Conservation (phyloP, 2,797 vertebrate species). For the Gymnoscopelus braueri region DNA sequence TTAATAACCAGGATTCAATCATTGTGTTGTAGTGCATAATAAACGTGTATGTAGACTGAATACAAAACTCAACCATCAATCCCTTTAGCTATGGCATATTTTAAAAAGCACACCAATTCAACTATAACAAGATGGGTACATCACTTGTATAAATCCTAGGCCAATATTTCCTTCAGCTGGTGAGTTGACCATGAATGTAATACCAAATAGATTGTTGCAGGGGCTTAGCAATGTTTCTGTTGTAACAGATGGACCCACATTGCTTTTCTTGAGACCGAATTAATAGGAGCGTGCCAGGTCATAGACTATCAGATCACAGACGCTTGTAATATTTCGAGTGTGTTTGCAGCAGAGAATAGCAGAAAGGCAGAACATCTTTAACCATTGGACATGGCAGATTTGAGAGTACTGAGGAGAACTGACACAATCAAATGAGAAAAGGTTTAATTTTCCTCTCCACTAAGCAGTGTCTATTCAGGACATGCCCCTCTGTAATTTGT, state of each 20-base stretch:
- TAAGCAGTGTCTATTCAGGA: constrained; percentile 20
- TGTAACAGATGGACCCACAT: constrained; percentile 25
- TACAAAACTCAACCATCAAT: constrained; percentile 23
- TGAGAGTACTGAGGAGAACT: constrained; percentile 47
- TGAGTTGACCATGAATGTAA: constrained; percentile 45
- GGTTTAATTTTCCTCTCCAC: not conserved
- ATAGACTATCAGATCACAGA: constrained; percentile 59
- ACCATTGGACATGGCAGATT: constrained; percentile 62
- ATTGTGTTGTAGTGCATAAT: constrained; percentile 44
- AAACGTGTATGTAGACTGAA: constrained; percentile 60
- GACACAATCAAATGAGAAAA: constrained; percentile 47
- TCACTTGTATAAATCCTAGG: constrained; percentile 52
- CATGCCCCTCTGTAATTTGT: constrained; percentile 33
- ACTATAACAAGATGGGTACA: constrained; percentile 55
- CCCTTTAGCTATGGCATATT: constrained; percentile 26
- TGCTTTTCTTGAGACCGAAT: constrained; percentile 43
- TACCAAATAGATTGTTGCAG: constrained; percentile 52
- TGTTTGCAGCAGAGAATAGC: constrained; percentile 40
- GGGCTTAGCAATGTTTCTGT: constrained; percentile 50
- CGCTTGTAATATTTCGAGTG: constrained; percentile 41
- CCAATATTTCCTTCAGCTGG: constrained; percentile 45
- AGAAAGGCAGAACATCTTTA: constrained; percentile 56
- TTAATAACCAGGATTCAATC: constrained; percentile 15
- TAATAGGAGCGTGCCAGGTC: constrained; percentile 42
- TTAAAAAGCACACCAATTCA: constrained; percentile 32